Conservation (phyloP, 2,113 vertebrate species). For the Enhydra lutris region DNA sequence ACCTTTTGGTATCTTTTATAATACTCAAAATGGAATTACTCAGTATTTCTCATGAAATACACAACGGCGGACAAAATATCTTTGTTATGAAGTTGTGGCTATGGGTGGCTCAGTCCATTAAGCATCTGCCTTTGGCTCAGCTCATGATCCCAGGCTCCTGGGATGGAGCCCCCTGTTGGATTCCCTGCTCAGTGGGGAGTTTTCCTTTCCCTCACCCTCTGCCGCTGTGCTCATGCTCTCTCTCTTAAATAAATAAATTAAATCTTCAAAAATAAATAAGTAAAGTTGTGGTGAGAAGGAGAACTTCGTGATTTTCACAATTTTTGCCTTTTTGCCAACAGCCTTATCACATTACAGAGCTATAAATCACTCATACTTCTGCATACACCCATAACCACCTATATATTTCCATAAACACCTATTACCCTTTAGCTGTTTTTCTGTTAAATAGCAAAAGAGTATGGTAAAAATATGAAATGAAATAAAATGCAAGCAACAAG, state of each 20-base stretch:
- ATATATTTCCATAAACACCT: not conserved
- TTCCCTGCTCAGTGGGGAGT: not conserved
- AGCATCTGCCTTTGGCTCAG: not conserved
- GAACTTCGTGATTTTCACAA: not conserved
- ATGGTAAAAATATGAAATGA: not conserved
- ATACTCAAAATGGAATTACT: not conserved
- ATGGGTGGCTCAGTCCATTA: not conserved
- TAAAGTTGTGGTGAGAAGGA: not conserved
- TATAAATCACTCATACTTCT: not conserved
- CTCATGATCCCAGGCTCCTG: not conserved
- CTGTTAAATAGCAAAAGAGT: rapidly evolving
- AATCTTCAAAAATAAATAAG: not conserved
- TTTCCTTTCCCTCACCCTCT: not conserved
- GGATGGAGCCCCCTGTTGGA: not conserved
- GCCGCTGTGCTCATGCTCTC: not conserved
- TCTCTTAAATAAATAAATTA: not conserved
- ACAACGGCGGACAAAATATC: not conserved
- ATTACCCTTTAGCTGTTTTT: not conserved
- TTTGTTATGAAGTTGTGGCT: not conserved
- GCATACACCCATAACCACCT: not conserved
- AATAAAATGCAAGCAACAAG: not conserved
- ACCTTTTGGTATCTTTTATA: not conserved
- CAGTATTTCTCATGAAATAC: not conserved
- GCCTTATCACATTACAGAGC: not conserved
- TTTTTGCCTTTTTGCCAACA: not conserved